A percentile compares a stretch with the other conserved stretches of the same genome.
phyloP scores from a whole-genome alignment of 2,113 vertebrate species.

The Australoheros scitulus region DNA sequence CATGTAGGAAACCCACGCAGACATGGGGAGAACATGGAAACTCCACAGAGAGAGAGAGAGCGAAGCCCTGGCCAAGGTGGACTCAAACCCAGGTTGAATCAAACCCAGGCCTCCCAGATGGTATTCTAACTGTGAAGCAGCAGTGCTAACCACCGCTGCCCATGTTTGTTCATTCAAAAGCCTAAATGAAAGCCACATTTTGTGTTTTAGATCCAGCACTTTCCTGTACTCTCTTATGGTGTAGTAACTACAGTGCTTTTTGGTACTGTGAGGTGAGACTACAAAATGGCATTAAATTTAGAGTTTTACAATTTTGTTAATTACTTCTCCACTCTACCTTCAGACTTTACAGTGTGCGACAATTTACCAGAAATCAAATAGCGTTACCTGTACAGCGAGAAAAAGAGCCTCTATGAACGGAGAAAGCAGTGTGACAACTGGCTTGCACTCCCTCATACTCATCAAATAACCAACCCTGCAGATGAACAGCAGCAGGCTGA shows the following conservation, averaged over 20 bases:
- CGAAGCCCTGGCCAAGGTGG: too few relatives aligned
- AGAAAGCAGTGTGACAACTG: slow-evolving; percentile 72
- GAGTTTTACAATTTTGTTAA: too few relatives aligned
- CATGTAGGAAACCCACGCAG: too few relatives aligned
- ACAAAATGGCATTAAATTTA: too few relatives aligned
- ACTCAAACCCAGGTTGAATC: too few relatives aligned
- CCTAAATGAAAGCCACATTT: not conserved
- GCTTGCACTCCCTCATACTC: slow-evolving; percentile 77
- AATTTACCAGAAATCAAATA: not conserved
- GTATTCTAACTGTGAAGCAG: too few relatives aligned
- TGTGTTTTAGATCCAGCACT: not conserved
- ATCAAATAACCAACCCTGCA: slow-evolving; percentile 82
- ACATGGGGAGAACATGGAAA: too few relatives aligned
- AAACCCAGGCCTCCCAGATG: too few relatives aligned
- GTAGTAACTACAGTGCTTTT: not conserved
- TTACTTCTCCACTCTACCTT: not conserved
- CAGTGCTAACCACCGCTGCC: too few relatives aligned
- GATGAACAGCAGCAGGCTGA: slow-evolving; percentile 82
- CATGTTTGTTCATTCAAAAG: not conserved
- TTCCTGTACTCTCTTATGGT: not conserved
- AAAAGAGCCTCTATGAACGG: slow-evolving; percentile 83
- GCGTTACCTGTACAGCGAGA: slow-evolving; percentile 83
- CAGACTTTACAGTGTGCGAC: not conserved
- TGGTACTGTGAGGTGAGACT: too few relatives aligned
- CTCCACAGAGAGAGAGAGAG: too few relatives aligned